Percentiles rank a stretch among this genome's conserved stretches.
Conservation (phyloP, 2,797 vertebrate genomes). For the Rachycentron canadum region DNA sequence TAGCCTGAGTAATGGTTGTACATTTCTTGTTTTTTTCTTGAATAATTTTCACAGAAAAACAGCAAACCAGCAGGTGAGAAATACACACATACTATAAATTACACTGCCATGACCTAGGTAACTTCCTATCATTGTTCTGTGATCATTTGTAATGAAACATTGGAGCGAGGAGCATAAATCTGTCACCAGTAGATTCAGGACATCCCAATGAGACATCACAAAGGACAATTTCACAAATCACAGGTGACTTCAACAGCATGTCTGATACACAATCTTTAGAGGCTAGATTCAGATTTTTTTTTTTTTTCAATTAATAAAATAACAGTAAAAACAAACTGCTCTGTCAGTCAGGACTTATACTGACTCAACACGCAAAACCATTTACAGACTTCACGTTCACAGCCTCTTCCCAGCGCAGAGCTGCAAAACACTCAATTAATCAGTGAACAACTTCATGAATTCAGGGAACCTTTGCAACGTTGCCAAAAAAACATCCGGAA, state of each 20-base stretch:
- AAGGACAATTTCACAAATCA: background rate
- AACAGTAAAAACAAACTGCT: background rate
- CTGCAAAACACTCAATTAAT: slow-evolving; percentile 65
- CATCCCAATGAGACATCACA: too few species aligned
- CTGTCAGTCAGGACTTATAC: background rate
- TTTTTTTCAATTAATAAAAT: too few species aligned
- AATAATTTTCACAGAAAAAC: background rate
- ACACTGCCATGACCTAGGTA: background rate
- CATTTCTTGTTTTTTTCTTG: too few species aligned
- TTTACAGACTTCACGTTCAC: slow-evolving; percentile 43
- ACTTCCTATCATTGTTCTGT: slow-evolving; percentile 17
- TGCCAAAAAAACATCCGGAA: slow-evolving; percentile 57
- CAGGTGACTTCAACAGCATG: background rate
- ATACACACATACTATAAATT: background rate
- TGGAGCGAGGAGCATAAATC: slow-evolving; percentile 22
- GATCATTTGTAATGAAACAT: slow-evolving; percentile 31
- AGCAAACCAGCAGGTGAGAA: background rate
- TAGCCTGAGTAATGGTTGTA: too few species aligned
- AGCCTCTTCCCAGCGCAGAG: slow-evolving; percentile 60
- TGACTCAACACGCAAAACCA: background rate
- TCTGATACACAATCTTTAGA: background rate
- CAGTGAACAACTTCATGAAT: slow-evolving; percentile 53
- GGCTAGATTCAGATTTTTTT: background rate
- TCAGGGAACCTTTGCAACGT: slow-evolving; percentile 38
- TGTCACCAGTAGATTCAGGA: slow-evolving; percentile 9